phyloP scores from a whole-genome alignment of 1,140 invertebrate genomes.

The Lepidurus packardi region DNA sequence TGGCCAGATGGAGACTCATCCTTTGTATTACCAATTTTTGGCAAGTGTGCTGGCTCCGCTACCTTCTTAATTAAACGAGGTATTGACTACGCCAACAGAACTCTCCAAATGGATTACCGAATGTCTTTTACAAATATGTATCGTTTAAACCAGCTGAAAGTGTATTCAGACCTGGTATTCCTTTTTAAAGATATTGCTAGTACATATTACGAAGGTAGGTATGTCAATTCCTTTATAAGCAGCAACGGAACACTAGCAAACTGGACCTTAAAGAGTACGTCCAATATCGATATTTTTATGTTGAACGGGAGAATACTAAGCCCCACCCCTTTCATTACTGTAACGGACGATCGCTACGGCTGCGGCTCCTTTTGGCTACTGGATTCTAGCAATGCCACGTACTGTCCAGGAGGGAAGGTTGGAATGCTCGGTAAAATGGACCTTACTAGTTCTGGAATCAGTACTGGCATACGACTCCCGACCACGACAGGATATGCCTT shows the following conservation, averaged over 20 bases:
- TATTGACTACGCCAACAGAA: neutral
- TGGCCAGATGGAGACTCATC: neutral
- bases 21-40: neutral
- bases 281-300: neutral
- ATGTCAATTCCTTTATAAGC: neutral
- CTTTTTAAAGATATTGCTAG: neutral
- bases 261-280: neutral
- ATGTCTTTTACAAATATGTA: neutral
- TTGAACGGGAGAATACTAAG: neutral
- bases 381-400: no score
- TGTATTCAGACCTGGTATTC: neutral
- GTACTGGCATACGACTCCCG: no score
- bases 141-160: neutral
- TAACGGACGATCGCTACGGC: neutral
- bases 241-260: neutral
- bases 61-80: neutral
- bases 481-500: no score
- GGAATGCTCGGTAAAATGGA: neutral
- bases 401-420: neutral
- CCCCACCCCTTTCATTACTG: neutral
- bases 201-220: neutral
- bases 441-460: no score
- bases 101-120: neutral
- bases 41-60: neutral
- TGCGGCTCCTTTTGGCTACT: neutral